A percentile compares a stretch with the other conserved stretches of the same genome.
phyloP scores from a whole-genome alignment of 2,888 invertebrate species.

The Furcula furcula region DNA sequence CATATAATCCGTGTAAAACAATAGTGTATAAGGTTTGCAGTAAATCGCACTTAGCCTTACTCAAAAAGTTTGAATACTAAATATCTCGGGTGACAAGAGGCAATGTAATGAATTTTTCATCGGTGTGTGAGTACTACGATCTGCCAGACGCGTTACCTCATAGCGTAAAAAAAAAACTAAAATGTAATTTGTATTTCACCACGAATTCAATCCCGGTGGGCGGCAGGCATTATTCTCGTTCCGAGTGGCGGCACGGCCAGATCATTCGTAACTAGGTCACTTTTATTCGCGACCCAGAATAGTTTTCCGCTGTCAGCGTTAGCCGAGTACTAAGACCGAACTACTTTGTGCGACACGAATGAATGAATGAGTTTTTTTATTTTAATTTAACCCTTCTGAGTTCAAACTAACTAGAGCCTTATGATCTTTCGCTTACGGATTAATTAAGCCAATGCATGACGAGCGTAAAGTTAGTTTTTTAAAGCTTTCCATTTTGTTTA shows the following conservation, averaged over 20 bases:
- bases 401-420: slow-evolving; percentile 22
- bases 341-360: slow-evolving; percentile 36
- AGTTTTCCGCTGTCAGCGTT: slow-evolving; percentile 51
- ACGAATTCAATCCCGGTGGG: neutral
- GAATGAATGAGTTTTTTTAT: slow-evolving; percentile 46
- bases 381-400: slow-evolving; percentile 30
- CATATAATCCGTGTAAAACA: too few species aligned
- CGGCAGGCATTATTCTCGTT: slow-evolving; percentile 24
- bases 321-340: slow-evolving; percentile 36
- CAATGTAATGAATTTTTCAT: too few species aligned
- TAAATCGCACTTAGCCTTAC: too few species aligned
- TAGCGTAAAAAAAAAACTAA: too few species aligned
- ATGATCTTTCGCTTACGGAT: slow-evolving; percentile 10
- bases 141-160: too few species aligned
- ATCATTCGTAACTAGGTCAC: slow-evolving; percentile 65
- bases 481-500: neutral
- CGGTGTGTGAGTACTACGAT: too few species aligned
- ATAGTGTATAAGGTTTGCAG: too few species aligned
- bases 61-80: too few species aligned
- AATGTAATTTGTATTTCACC: too few species aligned
- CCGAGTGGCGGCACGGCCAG: slow-evolving; percentile 37
- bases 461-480: neutral
- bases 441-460: slow-evolving; percentile 4
- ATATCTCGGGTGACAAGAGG: too few species aligned
- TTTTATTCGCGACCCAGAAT: slow-evolving; percentile 60